A percentile compares a stretch with the other conserved stretches of the same genome.
phyloP scores from a whole-genome alignment of 2,888 invertebrate genomes.

The Phrixothrix hirtus region DNA sequence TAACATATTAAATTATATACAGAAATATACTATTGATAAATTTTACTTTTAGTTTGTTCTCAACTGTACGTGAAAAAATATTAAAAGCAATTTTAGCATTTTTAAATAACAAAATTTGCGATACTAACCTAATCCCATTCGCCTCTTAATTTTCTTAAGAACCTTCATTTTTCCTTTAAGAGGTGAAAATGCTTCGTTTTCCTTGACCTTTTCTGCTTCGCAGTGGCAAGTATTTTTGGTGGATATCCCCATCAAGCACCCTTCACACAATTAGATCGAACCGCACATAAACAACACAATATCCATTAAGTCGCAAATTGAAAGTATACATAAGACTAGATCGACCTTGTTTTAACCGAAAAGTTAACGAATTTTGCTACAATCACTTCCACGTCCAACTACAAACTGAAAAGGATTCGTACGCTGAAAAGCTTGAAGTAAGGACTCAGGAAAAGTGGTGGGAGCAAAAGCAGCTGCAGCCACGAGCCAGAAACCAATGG shows the following conservation, averaged over 20 bases:
- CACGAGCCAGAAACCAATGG: slow-evolving; percentile 64
- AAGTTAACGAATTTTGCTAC: slow-evolving; percentile 5
- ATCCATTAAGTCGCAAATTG: slow-evolving; percentile 15
- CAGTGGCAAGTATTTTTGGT: slow-evolving; percentile 49
- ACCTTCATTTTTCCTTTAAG: slow-evolving; percentile 80
- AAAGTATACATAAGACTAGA: slow-evolving; percentile 17
- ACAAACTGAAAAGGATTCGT: slow-evolving; percentile 36
- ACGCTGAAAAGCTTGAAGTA: slow-evolving; percentile 44
- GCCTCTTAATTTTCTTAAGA: slow-evolving; percentile 84
- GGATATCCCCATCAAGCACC: slow-evolving; percentile 54
- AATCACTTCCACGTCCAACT: slow-evolving; percentile 2
- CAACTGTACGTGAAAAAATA: too few species aligned
- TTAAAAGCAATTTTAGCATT: too few species aligned
- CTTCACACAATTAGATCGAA: slow-evolving; percentile 20
- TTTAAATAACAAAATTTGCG: not conserved
- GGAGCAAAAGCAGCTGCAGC: slow-evolving; percentile 52
- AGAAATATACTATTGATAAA: too few species aligned
- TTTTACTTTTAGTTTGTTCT: too few species aligned
- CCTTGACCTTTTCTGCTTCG: slow-evolving; percentile 47
- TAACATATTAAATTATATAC: too few species aligned
- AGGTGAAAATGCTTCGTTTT: slow-evolving; percentile 57
- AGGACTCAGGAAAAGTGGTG: slow-evolving; percentile 33
- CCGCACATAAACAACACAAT: slow-evolving; percentile 21
- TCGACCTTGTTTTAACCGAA: slow-evolving; percentile 6
- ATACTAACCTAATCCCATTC: slow-evolving; percentile 83